Conservation (phyloP, 2,797 vertebrate species). For the Pterois miles region DNA sequence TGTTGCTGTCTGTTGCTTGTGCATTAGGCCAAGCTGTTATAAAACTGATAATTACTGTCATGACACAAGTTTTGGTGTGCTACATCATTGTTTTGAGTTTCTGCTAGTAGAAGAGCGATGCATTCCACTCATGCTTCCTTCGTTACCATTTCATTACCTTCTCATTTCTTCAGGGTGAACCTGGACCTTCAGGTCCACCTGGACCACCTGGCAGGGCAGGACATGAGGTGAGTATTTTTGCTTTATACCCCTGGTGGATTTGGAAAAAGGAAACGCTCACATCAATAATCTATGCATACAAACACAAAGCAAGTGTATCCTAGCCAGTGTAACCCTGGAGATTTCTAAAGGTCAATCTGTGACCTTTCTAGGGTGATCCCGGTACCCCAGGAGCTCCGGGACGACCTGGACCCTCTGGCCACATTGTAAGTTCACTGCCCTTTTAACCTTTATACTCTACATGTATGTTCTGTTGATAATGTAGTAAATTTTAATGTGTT, state of each 20-base stretch:
- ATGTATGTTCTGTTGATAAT: not conserved
- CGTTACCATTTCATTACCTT: slow-evolving; percentile 2
- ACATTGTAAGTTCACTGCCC: slow-evolving; percentile 82
- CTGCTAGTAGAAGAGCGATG: not conserved
- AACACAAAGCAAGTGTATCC: not conserved
- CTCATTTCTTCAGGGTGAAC: slow-evolving; percentile 86
- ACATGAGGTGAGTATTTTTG: slow-evolving; percentile 83
- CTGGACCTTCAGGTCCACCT: slow-evolving; percentile 87
- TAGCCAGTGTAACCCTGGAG: not conserved
- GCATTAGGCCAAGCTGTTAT: slow-evolving; percentile 14
- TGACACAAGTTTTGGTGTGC: not conserved
- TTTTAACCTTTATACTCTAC: not conserved
- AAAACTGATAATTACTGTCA: slow-evolving; percentile 5
- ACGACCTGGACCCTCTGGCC: slow-evolving; percentile 88
- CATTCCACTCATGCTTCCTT: not conserved
- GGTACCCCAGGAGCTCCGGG: slow-evolving; percentile 90
- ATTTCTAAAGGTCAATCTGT: slow-evolving; percentile 28
- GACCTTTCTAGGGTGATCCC: slow-evolving; percentile 86
- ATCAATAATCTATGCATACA: not conserved
- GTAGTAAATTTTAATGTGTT: slow-evolving; percentile 8
- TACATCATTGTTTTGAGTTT: not conserved
- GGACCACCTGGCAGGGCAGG: slow-evolving; percentile 88
- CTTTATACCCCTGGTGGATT: not conserved
- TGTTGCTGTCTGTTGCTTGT: slow-evolving; percentile 7
- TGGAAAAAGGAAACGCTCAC: not conserved